Percentiles rank a stretch among this genome's conserved stretches.
Conservation (phyloP, 1,140 invertebrate genomes). For the Drosophila auraria region DNA sequence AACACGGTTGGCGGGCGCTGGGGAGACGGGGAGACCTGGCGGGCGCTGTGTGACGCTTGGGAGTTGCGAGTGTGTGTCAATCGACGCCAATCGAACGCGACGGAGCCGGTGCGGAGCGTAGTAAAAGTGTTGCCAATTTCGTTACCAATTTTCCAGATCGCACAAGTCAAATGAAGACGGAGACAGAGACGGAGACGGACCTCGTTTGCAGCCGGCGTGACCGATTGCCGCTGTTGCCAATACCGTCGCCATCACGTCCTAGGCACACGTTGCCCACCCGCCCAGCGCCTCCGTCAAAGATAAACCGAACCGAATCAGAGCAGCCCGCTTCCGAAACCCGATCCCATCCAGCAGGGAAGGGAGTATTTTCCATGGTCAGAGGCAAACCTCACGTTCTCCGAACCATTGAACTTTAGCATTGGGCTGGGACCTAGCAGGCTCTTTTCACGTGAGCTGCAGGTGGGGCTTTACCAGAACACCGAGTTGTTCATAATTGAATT, state of each 20-base stretch:
- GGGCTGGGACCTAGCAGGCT: slow-evolving; percentile 8
- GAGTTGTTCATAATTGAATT: background rate
- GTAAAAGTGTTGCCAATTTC: slow-evolving; percentile 76
- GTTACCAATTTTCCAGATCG: slow-evolving; percentile 74
- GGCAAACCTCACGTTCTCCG: slow-evolving; percentile 51
- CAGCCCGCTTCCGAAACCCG: slow-evolving; percentile 20
- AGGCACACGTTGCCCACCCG: slow-evolving; percentile 3
- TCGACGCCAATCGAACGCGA: slow-evolving; percentile 50
- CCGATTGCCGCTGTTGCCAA: slow-evolving; percentile 38
- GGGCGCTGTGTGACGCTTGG: slow-evolving; percentile 22
- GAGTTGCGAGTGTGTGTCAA: slow-evolving; percentile 31
- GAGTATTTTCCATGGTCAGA: slow-evolving; percentile 14
- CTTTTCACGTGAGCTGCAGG: slow-evolving; percentile 45
- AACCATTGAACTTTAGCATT: slow-evolving; percentile 55
- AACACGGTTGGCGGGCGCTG: slow-evolving; percentile 24
- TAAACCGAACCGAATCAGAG: slow-evolving; percentile 18
- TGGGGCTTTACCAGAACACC: slow-evolving; percentile 7
- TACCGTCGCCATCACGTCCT: slow-evolving; percentile 47
- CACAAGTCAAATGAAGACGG: slow-evolving; percentile 26
- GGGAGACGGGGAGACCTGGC: background rate
- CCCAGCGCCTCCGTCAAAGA: slow-evolving; percentile 2
- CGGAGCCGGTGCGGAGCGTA: slow-evolving; percentile 41
- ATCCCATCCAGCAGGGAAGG: slow-evolving; percentile 43
- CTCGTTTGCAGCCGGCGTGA: slow-evolving; percentile 49
- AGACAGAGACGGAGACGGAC: slow-evolving; percentile 4